Evolutionary conservation across 2,113 vertebrate species (phyloP), one percentile per base, ranked within the genome.

Genomic region (Sebastes schlegelii): DNA sequence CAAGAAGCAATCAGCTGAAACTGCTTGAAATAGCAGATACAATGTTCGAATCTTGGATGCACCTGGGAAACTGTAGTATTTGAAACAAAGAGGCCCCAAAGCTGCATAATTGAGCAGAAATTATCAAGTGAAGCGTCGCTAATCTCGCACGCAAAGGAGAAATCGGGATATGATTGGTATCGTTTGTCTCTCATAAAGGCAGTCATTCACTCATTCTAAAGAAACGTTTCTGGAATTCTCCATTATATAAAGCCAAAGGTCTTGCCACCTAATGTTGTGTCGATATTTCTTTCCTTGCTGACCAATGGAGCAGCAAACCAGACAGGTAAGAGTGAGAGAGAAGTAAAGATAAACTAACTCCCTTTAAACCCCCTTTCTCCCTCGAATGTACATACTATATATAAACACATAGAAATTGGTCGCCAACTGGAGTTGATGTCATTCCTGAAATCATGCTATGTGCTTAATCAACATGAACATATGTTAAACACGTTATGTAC

Each of bases 291-390:
- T 95, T 91, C 88, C 95, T 96, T 96, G 96, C 97, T 94, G 91
- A 96, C 96, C 95, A 96, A 96, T 96, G 97, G 97, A 98, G 96
- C 97, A 99, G 98, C 97, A 99, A 99, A 96, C 98, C 98, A 86
- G 98, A 99, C 98, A 99, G 98, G 98, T 99, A 97, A 99, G 98
- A 95, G 49, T 48, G 52, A 84, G 70, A 85, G 55, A 85, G 55
- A 68, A 77, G 8, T 26, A 77, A 9, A 73, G 70, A 23, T 74
- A 16, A 64, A 48, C 55, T 13, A 81, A 69, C 72, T 55, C 43
- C 62, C 42, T 60, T 80, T 67, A 14, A 83, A 66, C 16, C 26
- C 6, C 26, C 6, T 11, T 64, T 5, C 34, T 48, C 54, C 45
- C 34, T 70, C 4, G 3, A 42, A 12, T 74, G 13, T 68, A 43